phyloP scores from a whole-genome alignment of 2,888 invertebrate genomes.

The Meiosimyza platycephala region DNA sequence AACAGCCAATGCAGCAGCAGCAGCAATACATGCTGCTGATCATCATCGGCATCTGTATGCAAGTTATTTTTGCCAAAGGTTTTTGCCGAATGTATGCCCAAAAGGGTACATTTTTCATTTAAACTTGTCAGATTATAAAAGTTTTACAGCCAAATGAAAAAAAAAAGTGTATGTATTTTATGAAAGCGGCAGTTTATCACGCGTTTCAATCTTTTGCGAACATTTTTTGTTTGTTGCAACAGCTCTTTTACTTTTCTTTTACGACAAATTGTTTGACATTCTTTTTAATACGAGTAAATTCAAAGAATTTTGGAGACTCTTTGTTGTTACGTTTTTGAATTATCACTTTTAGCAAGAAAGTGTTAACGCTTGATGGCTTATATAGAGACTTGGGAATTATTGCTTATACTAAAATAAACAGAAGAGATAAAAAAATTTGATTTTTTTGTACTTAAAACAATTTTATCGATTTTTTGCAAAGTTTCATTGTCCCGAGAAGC shows the following conservation, averaged over 20 bases:
- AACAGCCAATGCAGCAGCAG: neutral
- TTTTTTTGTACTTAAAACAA: too few species aligned
- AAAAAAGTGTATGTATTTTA: neutral
- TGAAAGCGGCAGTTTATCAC: neutral
- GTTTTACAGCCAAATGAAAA: neutral
- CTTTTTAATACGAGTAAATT: too few species aligned
- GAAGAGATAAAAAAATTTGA: too few species aligned
- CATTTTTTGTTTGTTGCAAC: neutral
- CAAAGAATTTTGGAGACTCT: too few species aligned
- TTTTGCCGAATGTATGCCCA: neutral
- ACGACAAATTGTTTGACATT: neutral
- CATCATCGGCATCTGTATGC: neutral
- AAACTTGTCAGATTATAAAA: constrained; percentile 15
- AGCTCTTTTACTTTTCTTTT: neutral
- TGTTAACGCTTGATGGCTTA: too few species aligned
- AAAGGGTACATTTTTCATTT: neutral
- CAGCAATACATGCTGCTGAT: neutral
- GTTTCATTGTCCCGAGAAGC: too few species aligned
- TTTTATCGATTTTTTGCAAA: too few species aligned
- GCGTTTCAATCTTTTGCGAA: neutral
- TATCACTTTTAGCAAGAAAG: too few species aligned
- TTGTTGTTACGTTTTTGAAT: too few species aligned
- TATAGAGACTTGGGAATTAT: too few species aligned
- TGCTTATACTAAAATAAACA: too few species aligned
- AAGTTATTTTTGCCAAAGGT: neutral